Evolutionary conservation across 2,888 invertebrate species (phyloP).

Genomic region (Brachyopa scutellaris): DNA sequence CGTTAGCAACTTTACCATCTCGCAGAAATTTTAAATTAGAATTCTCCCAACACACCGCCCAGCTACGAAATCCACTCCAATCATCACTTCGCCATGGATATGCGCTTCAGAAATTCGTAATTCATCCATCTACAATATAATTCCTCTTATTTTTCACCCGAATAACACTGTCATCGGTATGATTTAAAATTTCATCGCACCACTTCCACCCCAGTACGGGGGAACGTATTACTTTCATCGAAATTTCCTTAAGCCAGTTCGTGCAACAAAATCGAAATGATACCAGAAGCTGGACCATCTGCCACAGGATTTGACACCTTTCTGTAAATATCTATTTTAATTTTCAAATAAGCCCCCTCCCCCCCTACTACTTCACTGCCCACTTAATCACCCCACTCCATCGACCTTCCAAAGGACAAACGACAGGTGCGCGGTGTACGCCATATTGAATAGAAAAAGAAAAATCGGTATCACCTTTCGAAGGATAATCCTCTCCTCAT

Average conservation of each 20-base stretch:
- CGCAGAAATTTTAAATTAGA: too few species aligned
- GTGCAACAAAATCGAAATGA: constrained; percentile 55
- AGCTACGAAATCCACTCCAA: not conserved
- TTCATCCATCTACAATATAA: constrained; percentile 34
- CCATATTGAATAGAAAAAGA: constrained; percentile 38
- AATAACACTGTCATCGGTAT: constrained; percentile 46
- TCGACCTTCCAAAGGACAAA: not conserved
- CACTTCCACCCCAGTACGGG: too few species aligned
- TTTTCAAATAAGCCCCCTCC: constrained; percentile 44
- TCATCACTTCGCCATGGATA: too few species aligned
- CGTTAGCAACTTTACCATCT: too few species aligned
- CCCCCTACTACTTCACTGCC: not conserved
- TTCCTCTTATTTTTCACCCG: constrained; percentile 51
- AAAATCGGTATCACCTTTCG: constrained; percentile 57
- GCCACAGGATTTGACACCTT: constrained; percentile 51
- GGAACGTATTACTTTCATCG: too few species aligned
- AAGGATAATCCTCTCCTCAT: constrained; percentile 45
- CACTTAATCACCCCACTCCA: not conserved
- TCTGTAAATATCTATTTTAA: constrained; percentile 65
- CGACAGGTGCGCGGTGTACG: constrained; percentile 27
- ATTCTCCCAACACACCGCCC: too few species aligned
- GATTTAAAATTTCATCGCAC: too few species aligned
- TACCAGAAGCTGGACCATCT: constrained; percentile 49
- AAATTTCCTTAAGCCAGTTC: constrained; percentile 53
- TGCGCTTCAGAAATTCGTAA: constrained; percentile 10